Percentiles rank a stretch among this genome's conserved stretches.
These are phyloP conservation scores for Bovichtus variegatus DNA, from an alignment of 2,797 vertebrate genomes.

Conservation along the genomic window DNA sequence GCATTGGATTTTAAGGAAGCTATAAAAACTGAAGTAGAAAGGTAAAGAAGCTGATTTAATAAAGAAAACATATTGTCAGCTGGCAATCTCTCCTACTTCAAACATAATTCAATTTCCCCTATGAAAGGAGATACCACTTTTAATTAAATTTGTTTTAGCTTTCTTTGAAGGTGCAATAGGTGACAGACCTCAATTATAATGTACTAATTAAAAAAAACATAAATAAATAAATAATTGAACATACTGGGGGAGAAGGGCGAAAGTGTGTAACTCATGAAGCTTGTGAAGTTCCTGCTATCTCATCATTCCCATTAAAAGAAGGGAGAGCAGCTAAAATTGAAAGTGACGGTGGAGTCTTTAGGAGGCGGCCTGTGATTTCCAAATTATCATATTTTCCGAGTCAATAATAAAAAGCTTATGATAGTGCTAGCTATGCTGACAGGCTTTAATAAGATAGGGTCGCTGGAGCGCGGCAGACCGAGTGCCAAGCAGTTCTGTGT, in stretches of 20 bases:
- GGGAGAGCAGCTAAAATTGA: constrained; percentile 84
- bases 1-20: constrained; percentile 64
- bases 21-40: constrained; percentile 60
- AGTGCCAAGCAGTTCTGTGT: constrained; percentile 67
- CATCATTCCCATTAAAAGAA: constrained; percentile 83
- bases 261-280: constrained; percentile 68
- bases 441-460: constrained; percentile 88
- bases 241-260: constrained; percentile 42
- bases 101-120: constrained; percentile 86
- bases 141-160: constrained; percentile 88
- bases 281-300: constrained; percentile 83
- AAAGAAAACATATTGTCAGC: constrained; percentile 83
- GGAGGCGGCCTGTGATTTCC: constrained; percentile 86
- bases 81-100: constrained; percentile 84
- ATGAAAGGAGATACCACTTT: constrained; percentile 84
- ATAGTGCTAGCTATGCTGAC: constrained; percentile 86
- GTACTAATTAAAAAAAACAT: constrained; percentile 85
- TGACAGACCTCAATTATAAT: constrained; percentile 88
- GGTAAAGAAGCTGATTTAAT: constrained; percentile 75
- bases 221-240: constrained; percentile 79
- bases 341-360: constrained; percentile 85
- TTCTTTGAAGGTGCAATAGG: constrained; percentile 85
- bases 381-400: constrained; percentile 90
- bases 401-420: constrained; percentile 90
- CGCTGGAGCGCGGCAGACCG: constrained; percentile 81